Evolutionary conservation across 2,113 vertebrate species (phyloP).

Genomic region (Syrmaticus mikado): DNA sequence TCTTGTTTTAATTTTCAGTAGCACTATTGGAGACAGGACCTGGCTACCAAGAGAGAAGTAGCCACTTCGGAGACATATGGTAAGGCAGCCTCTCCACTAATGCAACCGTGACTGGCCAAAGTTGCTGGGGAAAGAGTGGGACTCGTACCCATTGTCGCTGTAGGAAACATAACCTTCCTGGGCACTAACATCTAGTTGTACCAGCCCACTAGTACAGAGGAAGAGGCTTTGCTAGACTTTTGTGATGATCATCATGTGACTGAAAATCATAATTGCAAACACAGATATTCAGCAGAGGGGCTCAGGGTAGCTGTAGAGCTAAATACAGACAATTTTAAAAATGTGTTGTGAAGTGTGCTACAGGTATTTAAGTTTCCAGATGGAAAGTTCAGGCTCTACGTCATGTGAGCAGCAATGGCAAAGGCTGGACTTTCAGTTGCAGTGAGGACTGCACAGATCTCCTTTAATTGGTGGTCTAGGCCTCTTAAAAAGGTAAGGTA

Average conservation of each 20-base stretch:
- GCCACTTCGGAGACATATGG: neutral
- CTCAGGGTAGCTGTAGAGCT: accelerated
- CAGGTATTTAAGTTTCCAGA: neutral
- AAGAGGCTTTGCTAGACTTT: neutral
- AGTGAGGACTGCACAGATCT: accelerated
- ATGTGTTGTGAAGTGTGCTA: accelerated
- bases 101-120: neutral
- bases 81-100: neutral
- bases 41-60: neutral
- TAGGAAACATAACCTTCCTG: neutral
- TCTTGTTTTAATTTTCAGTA: neutral
- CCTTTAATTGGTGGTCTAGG: neutral
- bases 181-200: neutral
- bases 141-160: neutral
- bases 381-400: neutral
- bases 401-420: neutral
- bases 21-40: neutral
- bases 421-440: accelerated
- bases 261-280: neutral
- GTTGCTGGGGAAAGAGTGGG: neutral
- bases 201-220: neutral
- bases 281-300: neutral
- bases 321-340: neutral
- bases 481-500: neutral
- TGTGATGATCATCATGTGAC: neutral